phyloP scores from a whole-genome alignment of 2,113 vertebrate genomes.

The Cynopterus brachyotis region DNA sequence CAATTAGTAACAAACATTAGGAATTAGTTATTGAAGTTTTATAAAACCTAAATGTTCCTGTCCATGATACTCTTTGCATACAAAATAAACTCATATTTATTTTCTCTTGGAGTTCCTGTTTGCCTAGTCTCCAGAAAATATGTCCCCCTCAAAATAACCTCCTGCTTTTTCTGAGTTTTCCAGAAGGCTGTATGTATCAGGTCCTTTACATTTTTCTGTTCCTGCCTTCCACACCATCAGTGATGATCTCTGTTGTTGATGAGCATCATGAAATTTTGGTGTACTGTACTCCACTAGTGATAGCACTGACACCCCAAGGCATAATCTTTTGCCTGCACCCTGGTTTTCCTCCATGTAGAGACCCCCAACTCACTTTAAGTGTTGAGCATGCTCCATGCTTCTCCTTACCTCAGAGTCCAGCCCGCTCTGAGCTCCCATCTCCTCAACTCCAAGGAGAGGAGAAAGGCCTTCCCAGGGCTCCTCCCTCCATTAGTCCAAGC shows the following conservation, averaged over 20 bases:
- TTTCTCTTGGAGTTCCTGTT: not conserved
- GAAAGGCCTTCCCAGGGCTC: not conserved
- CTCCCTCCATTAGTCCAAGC: not conserved
- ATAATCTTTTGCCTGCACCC: not conserved
- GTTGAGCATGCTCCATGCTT: not conserved
- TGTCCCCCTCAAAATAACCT: not conserved
- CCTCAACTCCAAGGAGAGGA: not conserved
- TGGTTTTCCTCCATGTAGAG: not conserved
- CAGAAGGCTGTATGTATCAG: not conserved
- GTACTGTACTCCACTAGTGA: not conserved
- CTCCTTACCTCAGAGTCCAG: not conserved
- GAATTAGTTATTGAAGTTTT: conserved; percentile 32
- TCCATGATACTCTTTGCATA: not conserved
- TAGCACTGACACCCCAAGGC: not conserved
- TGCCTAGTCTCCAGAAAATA: not conserved
- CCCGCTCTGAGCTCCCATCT: not conserved
- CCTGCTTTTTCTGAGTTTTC: not conserved
- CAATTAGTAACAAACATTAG: not conserved
- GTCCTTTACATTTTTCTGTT: not conserved
- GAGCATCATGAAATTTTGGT: not conserved
- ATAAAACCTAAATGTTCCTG: not conserved
- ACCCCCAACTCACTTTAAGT: not conserved
- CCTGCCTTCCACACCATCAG: not conserved
- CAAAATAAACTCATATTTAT: not conserved
- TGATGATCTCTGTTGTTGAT: not conserved